phyloP scores from a whole-genome alignment of 2,113 vertebrate species.

The Neolamprologus ventralis region DNA sequence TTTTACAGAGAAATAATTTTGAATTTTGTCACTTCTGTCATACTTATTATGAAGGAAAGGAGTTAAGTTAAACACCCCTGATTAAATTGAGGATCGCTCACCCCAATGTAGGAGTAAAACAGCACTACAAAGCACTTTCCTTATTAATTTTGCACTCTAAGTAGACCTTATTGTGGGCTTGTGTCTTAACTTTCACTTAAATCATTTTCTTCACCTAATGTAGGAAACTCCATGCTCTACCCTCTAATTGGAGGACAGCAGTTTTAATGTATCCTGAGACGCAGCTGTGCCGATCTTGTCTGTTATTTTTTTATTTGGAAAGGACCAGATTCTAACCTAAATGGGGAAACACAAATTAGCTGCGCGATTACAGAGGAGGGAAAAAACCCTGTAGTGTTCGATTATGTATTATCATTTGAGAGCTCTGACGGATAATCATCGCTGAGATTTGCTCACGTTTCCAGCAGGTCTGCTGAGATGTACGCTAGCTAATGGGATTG shows the following conservation, averaged over 20 bases:
- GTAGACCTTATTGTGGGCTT: conserved; percentile 56
- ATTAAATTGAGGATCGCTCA: conserved; percentile 61
- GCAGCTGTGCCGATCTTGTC: conserved; percentile 6
- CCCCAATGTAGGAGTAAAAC: conserved; percentile 45
- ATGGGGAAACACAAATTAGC: conserved; percentile 25
- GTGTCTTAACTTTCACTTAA: conserved; percentile 50
- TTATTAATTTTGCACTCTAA: conserved; percentile 59
- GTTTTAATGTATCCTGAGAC: conserved; percentile 34
- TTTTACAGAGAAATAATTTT: background rate
- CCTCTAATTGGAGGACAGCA: conserved; percentile 55
- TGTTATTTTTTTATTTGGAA: conserved; percentile 19
- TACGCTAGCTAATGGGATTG: conserved; percentile 72
- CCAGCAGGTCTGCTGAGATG: conserved; percentile 68
- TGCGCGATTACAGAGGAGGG: conserved; percentile 25
- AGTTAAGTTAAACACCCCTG: conserved; percentile 30
- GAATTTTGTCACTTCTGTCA: background rate
- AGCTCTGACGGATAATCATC: conserved; percentile 67
- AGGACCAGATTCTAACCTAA: conserved; percentile 9
- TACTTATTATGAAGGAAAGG: background rate
- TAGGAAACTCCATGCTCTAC: conserved; percentile 10
- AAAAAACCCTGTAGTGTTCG: conserved; percentile 22
- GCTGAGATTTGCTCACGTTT: conserved; percentile 67
- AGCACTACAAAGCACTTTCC: conserved; percentile 42
- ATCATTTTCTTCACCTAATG: conserved; percentile 36
- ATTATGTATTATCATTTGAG: conserved; percentile 56